Conservation (phyloP, 2,113 vertebrate species). For the Pangasianodon gigas region DNA sequence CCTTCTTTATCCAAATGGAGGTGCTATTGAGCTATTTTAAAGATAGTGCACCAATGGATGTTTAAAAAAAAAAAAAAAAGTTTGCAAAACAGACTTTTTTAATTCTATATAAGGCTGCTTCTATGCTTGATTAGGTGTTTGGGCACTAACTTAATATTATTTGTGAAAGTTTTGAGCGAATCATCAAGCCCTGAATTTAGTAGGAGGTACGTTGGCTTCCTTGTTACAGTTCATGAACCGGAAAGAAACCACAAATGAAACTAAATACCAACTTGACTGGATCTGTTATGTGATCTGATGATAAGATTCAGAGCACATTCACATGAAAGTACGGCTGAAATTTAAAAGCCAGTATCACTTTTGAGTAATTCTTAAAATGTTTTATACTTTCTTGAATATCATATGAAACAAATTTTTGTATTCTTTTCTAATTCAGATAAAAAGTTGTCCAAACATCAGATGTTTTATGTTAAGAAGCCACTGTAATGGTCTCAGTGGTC, state of each 20-base stretch:
- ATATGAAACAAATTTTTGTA: background rate
- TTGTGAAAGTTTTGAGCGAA: background rate
- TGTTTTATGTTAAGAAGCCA: background rate
- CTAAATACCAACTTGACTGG: background rate
- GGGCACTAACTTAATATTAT: background rate
- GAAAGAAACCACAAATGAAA: conserved; percentile 1
- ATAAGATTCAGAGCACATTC: background rate
- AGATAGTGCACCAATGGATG: background rate
- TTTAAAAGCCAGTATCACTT: background rate
- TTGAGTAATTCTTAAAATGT: background rate
- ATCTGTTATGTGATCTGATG: background rate
- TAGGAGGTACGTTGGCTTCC: background rate
- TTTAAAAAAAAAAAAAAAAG: background rate
- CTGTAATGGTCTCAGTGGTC: background rate
- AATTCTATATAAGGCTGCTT: background rate
- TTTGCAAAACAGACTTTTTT: background rate
- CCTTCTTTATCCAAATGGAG: background rate
- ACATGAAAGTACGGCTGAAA: background rate
- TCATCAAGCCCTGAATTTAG: background rate
- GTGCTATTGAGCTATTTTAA: conserved; percentile 15
- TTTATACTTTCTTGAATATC: background rate
- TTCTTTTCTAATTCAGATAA: background rate
- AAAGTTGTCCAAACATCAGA: background rate
- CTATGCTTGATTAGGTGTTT: background rate
- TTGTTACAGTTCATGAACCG: background rate